Evolutionary conservation across 2,888 invertebrate genomes (phyloP).

Genomic region (Caradrina kadenii): DNA sequence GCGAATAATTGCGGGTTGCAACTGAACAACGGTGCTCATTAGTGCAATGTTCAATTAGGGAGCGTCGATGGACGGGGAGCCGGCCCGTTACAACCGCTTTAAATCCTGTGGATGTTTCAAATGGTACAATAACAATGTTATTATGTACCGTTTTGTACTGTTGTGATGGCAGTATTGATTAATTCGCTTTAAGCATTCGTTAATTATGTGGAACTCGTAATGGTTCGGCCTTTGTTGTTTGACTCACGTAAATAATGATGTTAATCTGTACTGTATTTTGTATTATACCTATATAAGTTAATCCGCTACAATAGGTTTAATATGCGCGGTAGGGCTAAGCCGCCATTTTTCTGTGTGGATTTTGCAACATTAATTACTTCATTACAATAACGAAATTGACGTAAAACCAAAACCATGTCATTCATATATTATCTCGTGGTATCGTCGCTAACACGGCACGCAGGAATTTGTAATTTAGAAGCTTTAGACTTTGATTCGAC

Average conservation of each 20-base stretch:
- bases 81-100: conserved; percentile 71
- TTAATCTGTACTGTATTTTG: conserved; percentile 24
- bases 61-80: conserved; percentile 76
- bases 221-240: conserved; percentile 47
- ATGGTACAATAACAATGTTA: conserved; percentile 69
- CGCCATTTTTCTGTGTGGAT: conserved; percentile 4
- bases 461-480: too few relatives aligned
- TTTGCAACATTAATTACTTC: conserved; percentile 30
- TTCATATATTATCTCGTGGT: too few relatives aligned
- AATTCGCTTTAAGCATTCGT: conserved; percentile 56
- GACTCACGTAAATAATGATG: conserved; percentile 30
- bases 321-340: conserved; percentile 1
- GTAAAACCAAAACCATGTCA: too few relatives aligned
- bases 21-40: conserved; percentile 88
- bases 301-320: conserved; percentile 40
- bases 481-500: too few relatives aligned
- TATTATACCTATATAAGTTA: conserved; percentile 17
- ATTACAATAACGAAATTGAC: conserved; percentile 15
- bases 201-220: conserved; percentile 52
- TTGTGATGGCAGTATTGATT: conserved; percentile 58
- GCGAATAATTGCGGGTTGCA: conserved; percentile 87
- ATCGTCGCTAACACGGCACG: too few relatives aligned
- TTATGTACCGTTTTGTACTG: conserved; percentile 55
- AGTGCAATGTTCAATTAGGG: conserved; percentile 89
- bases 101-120: conserved; percentile 66